Conservation (phyloP, 2,797 vertebrate genomes). For the Mormyrus hasselquistii region DNA sequence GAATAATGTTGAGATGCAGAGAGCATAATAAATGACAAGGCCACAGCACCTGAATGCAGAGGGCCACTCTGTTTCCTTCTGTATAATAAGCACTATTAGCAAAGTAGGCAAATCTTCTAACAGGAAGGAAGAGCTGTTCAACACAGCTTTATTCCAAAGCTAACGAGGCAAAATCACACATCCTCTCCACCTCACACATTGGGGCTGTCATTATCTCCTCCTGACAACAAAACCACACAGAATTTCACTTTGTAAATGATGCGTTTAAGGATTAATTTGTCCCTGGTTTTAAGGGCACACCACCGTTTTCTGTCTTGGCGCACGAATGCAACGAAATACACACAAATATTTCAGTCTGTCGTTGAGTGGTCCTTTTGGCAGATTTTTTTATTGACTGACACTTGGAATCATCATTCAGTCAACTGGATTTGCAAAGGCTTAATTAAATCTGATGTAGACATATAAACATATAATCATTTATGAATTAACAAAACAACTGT, state of each 20-base stretch:
- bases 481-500: neutral
- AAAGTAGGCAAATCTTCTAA: slow-evolving; percentile 53
- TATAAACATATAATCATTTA: neutral
- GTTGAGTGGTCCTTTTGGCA: neutral
- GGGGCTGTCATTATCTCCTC: neutral
- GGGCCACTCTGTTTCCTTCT: neutral
- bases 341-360: neutral
- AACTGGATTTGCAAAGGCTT: neutral
- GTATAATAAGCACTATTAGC: slow-evolving; percentile 48
- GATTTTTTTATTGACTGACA: neutral
- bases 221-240: neutral
- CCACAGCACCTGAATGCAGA: neutral
- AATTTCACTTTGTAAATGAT: neutral
- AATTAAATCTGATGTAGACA: neutral
- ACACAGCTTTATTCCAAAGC: slow-evolving; percentile 10
- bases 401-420: neutral
- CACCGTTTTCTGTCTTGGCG: neutral
- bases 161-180: slow-evolving; percentile 8
- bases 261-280: neutral
- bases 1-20: neutral
- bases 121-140: slow-evolving; percentile 58
- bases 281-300: neutral
- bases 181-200: neutral
- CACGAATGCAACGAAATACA: neutral
- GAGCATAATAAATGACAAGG: neutral